Conservation (phyloP, 2,888 invertebrate genomes). For the Eupithecia tripunctaria region DNA sequence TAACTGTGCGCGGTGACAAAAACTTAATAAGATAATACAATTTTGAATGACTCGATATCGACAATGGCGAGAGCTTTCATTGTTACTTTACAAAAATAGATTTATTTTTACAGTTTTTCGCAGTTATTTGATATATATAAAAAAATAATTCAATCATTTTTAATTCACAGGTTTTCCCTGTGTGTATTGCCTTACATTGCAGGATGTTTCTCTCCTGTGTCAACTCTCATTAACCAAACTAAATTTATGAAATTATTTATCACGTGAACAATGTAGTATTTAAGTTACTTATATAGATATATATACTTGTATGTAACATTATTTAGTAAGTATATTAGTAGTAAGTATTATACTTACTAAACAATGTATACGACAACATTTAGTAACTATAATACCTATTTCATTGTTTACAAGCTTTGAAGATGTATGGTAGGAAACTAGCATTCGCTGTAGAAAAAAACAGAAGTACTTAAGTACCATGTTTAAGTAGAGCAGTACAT, state of each 20-base stretch:
- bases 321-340: too few relatives aligned
- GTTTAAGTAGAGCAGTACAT: conserved; percentile 16
- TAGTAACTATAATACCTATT: too few relatives aligned
- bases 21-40: conserved; percentile 15
- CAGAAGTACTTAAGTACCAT: background rate
- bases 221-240: background rate
- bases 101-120: background rate
- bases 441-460: background rate
- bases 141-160: background rate
- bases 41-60: conserved; percentile 10
- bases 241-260: background rate
- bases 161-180: background rate
- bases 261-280: too few relatives aligned
- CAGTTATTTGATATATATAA: background rate
- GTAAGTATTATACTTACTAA: too few relatives aligned
- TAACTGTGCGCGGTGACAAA: conserved; percentile 31
- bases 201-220: background rate
- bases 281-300: too few relatives aligned
- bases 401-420: background rate
- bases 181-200: background rate
- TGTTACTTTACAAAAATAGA: background rate
- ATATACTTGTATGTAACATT: too few relatives aligned
- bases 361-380: too few relatives aligned
- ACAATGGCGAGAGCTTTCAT: conserved; percentile 1
- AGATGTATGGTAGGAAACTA: background rate